phyloP scores from a whole-genome alignment of 1,140 invertebrate species.

The Laupala kohalensis region DNA sequence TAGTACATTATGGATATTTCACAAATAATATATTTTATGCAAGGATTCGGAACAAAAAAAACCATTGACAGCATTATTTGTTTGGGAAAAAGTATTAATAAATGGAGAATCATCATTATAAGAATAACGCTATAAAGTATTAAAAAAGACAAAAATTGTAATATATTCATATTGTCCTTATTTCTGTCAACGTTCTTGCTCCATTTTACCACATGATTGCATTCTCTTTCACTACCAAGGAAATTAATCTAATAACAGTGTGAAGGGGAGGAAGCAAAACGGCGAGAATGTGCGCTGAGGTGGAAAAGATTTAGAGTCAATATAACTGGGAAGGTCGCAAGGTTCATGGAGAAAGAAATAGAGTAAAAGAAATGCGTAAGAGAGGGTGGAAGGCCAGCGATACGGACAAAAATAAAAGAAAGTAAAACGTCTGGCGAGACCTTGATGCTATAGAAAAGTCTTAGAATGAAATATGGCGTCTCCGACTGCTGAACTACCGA shows the following conservation, averaged over 20 bases:
- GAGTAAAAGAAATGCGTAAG: neutral
- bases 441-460: neutral
- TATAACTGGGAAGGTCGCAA: neutral
- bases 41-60: too few species aligned
- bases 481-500: neutral
- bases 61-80: too few species aligned
- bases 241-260: neutral
- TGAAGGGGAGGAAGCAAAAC: neutral
- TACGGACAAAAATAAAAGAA: neutral
- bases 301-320: neutral
- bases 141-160: too few species aligned
- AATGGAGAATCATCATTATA: too few species aligned
- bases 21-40: too few species aligned
- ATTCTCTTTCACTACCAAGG: neutral
- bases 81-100: too few species aligned
- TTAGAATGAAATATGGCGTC: neutral
- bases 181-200: neutral
- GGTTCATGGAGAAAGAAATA: neutral
- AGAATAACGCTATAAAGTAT: too few species aligned
- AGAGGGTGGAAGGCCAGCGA: neutral
- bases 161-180: too few species aligned
- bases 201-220: neutral
- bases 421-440: neutral
- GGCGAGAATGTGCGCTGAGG: too few species aligned
- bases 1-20: too few species aligned